Conservation (phyloP, 2,888 invertebrate genomes). For the Thymelicus sylvestris region DNA sequence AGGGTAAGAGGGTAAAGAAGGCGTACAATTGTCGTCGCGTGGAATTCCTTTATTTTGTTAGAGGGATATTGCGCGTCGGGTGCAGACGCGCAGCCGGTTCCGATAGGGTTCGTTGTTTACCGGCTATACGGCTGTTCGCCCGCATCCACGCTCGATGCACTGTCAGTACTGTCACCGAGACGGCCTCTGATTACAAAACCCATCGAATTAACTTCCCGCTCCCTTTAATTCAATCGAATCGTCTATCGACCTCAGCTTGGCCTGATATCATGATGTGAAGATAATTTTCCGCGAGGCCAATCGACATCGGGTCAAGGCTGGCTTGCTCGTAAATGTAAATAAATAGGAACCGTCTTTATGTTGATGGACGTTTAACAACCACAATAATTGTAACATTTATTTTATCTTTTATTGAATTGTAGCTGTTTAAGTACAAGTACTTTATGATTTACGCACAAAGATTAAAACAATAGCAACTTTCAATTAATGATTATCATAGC, state of each 20-base stretch:
- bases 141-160: slow-evolving; percentile 62
- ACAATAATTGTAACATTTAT: slow-evolving; percentile 62
- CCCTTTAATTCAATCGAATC: slow-evolving; percentile 46
- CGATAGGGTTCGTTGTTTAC: slow-evolving; percentile 69
- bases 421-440: slow-evolving; percentile 26
- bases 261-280: slow-evolving; percentile 46
- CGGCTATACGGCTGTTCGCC: slow-evolving; percentile 59
- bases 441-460: slow-evolving; percentile 13
- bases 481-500: no score
- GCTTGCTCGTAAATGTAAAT: slow-evolving; percentile 77
- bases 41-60: slow-evolving; percentile 81
- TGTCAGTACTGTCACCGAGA: slow-evolving; percentile 57
- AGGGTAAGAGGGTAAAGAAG: slow-evolving; percentile 71
- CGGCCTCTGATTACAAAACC: slow-evolving; percentile 52
- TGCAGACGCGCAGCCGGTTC: slow-evolving; percentile 76
- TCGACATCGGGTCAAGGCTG: slow-evolving; percentile 66
- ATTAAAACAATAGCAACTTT: no score
- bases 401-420: slow-evolving; percentile 51
- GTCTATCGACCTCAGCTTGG: slow-evolving; percentile 41
- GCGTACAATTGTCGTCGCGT: slow-evolving; percentile 80
- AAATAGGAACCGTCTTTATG: slow-evolving; percentile 74
- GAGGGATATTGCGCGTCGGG: slow-evolving; percentile 83
- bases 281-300: slow-evolving; percentile 59
- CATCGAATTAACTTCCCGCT: slow-evolving; percentile 45
- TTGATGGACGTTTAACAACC: slow-evolving; percentile 54